Conservation (phyloP, 2,797 vertebrate genomes). For the Micrastur ruficollis region DNA sequence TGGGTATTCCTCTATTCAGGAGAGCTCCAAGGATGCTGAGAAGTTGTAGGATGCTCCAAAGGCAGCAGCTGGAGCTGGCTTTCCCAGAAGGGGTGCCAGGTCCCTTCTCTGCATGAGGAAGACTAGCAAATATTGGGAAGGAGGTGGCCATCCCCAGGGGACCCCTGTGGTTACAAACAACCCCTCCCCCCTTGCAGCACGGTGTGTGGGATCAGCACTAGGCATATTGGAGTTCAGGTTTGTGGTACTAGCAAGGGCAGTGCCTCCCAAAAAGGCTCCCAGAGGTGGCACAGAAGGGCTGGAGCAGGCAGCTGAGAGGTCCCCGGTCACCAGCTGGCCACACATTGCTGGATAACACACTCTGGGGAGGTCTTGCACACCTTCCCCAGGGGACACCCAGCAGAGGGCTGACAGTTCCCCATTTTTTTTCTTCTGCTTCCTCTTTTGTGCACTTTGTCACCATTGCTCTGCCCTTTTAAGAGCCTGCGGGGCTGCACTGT, state of each 20-base stretch:
- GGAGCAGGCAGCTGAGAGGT: background rate
- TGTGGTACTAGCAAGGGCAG: background rate
- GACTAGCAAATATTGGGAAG: background rate
- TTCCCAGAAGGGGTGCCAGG: background rate
- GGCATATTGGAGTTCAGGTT: background rate
- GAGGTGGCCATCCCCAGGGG: background rate
- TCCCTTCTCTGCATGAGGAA: background rate
- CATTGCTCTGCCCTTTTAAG: background rate
- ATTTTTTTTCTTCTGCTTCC: background rate
- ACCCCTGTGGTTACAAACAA: background rate
- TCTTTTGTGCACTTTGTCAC: constrained; percentile 1
- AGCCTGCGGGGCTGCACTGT: background rate
- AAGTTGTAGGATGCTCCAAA: background rate
- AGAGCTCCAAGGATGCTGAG: background rate
- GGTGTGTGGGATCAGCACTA: background rate
- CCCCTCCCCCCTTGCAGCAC: background rate
- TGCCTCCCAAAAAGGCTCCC: background rate
- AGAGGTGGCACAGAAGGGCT: background rate
- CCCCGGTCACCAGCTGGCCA: background rate
- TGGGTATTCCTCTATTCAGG: background rate
- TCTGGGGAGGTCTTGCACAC: background rate
- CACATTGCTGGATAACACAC: background rate
- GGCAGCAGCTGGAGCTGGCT: background rate
- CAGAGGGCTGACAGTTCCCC: background rate
- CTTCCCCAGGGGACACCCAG: background rate